phyloP scores from a whole-genome alignment of 2,113 vertebrate genomes.

The Etia nguti region DNA sequence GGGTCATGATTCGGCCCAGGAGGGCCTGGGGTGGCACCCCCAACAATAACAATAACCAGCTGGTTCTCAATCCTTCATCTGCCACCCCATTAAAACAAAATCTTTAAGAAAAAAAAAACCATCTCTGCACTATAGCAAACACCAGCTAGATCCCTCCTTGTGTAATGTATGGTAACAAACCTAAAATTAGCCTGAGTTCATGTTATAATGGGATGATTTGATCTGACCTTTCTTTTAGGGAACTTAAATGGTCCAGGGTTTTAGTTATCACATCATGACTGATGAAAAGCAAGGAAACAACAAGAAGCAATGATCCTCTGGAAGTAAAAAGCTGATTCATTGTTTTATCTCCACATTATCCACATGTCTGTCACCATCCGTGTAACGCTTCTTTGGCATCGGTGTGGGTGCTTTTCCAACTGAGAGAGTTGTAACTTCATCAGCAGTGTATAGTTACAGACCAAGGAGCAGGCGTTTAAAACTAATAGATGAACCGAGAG shows the following conservation, averaged over 20 bases:
- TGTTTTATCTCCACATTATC: background rate
- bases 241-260: background rate
- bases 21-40: background rate
- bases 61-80: background rate
- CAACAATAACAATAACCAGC: background rate
- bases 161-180: background rate
- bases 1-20: background rate
- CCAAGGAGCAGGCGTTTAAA: background rate
- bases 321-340: conserved; percentile 9
- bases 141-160: background rate
- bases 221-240: background rate
- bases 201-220: background rate
- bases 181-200: background rate
- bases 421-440: background rate
- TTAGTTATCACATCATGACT: background rate
- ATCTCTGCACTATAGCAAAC: background rate
- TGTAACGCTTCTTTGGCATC: conserved; percentile 5
- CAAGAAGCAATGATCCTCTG: background rate
- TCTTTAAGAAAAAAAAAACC: background rate
- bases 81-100: accelerated
- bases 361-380: background rate
- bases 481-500: background rate
- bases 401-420: background rate
- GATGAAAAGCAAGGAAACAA: background rate
- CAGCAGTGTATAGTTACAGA: background rate